Evolutionary conservation across 2,888 invertebrate species (phyloP).

Genomic region (Drosophila eohydei): DNA sequence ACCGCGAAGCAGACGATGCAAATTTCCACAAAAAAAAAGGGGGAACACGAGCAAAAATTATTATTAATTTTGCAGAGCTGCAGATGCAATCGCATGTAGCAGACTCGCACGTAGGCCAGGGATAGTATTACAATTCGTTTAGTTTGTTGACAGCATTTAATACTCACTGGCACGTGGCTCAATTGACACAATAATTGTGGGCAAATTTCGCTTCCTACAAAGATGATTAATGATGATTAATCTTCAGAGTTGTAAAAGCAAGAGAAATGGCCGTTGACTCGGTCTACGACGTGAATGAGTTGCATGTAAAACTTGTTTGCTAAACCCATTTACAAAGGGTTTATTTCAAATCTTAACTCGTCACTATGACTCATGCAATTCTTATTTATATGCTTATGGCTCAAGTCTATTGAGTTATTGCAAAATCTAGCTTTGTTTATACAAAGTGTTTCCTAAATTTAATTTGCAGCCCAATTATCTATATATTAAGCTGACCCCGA

Average conservation of each 20-base stretch:
- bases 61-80: conserved; percentile 41
- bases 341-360: neutral
- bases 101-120: conserved; percentile 12
- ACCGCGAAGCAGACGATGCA: conserved; percentile 16
- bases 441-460: too few species aligned
- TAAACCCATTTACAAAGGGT: neutral
- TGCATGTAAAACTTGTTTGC: neutral
- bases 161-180: conserved; percentile 54
- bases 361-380: neutral
- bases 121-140: conserved; percentile 36
- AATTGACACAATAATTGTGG: conserved; percentile 14
- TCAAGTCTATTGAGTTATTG: too few species aligned
- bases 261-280: neutral
- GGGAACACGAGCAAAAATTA: conserved; percentile 31
- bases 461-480: too few species aligned
- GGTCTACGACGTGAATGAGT: neutral
- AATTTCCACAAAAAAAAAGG: conserved; percentile 21
- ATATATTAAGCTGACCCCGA: too few species aligned
- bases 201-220: neutral
- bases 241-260: neutral
- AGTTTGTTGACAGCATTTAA: conserved; percentile 36
- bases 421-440: too few species aligned
- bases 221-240: conserved; percentile 25
- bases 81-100: conserved; percentile 36
- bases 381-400: too few species aligned